phyloP scores from a whole-genome alignment of 2,113 vertebrate genomes.

The Nasalis larvatus region DNA sequence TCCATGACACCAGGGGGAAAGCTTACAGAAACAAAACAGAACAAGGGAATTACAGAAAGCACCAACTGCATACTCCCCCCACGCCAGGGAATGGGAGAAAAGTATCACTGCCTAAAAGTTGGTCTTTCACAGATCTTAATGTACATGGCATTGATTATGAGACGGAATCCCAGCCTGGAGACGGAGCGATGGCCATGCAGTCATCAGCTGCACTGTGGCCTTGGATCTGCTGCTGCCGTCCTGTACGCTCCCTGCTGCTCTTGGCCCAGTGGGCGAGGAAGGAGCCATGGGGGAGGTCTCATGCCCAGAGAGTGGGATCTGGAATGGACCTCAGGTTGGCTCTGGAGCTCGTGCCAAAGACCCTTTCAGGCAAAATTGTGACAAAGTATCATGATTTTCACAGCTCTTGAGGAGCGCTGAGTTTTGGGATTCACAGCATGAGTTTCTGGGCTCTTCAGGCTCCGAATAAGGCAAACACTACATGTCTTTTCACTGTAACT shows the following conservation, averaged over 20 bases:
- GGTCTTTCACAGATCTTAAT: slow-evolving; percentile 3
- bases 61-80: slow-evolving; percentile 51
- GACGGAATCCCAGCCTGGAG: not conserved
- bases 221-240: not conserved
- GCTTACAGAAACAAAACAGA: slow-evolving; percentile 20
- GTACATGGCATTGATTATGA: not conserved
- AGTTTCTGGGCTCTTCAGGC: slow-evolving; percentile 70
- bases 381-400: slow-evolving; percentile 70
- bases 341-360: slow-evolving; percentile 14
- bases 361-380: slow-evolving; percentile 66
- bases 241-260: not conserved
- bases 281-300: not conserved
- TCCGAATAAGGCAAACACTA: slow-evolving; percentile 70
- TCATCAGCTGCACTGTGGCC: not conserved
- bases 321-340: slow-evolving; percentile 7
- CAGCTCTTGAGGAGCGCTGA: slow-evolving; percentile 55
- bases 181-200: accelerated
- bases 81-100: not conserved
- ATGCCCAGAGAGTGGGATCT: not conserved
- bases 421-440: slow-evolving; percentile 69
- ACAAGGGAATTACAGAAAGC: slow-evolving; percentile 55
- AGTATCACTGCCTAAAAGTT: slow-evolving; percentile 37
- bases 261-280: not conserved
- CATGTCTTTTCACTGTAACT: slow-evolving; percentile 48
- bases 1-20: slow-evolving; percentile 47